phyloP scores from a whole-genome alignment of 2,797 vertebrate genomes.

The Fringilla coelebs region DNA sequence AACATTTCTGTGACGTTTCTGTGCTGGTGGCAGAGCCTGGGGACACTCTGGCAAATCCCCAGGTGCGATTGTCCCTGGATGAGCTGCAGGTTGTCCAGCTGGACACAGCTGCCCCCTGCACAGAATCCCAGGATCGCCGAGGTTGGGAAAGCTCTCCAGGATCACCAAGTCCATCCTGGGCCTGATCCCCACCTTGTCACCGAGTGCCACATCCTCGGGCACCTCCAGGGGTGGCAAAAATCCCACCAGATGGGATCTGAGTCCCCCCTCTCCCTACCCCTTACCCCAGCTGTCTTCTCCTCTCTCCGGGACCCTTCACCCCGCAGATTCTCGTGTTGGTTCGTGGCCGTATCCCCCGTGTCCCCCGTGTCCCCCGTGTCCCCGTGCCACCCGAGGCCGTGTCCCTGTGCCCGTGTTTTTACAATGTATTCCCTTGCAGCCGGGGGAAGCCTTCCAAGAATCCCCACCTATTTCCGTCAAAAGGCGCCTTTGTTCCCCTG shows the following conservation, averaged over 20 bases:
- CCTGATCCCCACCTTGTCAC: not conserved
- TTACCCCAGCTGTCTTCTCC: too few species aligned
- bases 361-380: not conserved
- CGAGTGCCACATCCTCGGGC: not conserved
- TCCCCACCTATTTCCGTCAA: slow-evolving; percentile 56
- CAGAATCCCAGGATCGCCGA: not conserved
- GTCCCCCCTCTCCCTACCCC: rapidly evolving
- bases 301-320: rapidly evolving
- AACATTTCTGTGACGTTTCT: not conserved
- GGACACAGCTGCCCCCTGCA: not conserved
- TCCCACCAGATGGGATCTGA: not conserved
- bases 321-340: rapidly evolving
- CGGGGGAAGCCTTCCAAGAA: slow-evolving; percentile 61
- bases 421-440: not conserved
- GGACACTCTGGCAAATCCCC: rapidly evolving
- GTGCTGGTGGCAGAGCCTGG: rapidly evolving
- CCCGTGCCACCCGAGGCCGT: not conserved
- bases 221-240: not conserved
- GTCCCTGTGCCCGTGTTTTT: not conserved
- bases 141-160: not conserved
- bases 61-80: rapidly evolving
- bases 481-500: slow-evolving; percentile 53
- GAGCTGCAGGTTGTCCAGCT: not conserved
- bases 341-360: rapidly evolving
- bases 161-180: rapidly evolving